Percentiles rank a stretch among this genome's conserved stretches.
Evolutionary conservation across 2,113 vertebrate species (phyloP).

Genomic region (Genyomyrus donnyi): DNA sequence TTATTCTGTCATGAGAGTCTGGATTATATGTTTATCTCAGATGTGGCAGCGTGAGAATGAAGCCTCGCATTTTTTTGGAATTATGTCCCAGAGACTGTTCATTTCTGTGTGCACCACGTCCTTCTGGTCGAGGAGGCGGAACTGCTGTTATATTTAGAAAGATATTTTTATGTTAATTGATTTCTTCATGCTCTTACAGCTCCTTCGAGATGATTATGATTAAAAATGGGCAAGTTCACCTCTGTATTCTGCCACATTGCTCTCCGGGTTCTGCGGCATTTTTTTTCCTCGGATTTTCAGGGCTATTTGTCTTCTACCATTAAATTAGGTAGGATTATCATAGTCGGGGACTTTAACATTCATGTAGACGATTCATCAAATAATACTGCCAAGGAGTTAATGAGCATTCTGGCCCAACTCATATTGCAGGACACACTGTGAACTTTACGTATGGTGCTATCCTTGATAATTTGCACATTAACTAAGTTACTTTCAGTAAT

Average conservation of each 20-base stretch:
- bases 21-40: too few species aligned
- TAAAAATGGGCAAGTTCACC: background rate
- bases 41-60: too few species aligned
- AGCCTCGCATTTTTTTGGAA: background rate
- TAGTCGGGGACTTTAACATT: background rate
- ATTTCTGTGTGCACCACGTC: background rate
- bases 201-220: background rate
- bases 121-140: background rate
- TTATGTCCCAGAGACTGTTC: background rate
- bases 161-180: background rate
- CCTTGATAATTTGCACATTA: background rate
- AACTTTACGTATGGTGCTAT: background rate
- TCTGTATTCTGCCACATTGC: background rate
- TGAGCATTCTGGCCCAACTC: background rate
- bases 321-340: background rate
- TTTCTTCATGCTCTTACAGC: background rate
- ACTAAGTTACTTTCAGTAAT: background rate
- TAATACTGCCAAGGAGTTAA: background rate
- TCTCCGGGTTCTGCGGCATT: background rate
- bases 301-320: background rate
- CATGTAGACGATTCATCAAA: background rate
- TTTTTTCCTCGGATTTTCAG: background rate
- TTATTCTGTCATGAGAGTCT: too few species aligned
- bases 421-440: background rate
- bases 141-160: background rate